Evolutionary conservation across 2,888 invertebrate species (phyloP).

Genomic region (Epinotia bilunana): DNA sequence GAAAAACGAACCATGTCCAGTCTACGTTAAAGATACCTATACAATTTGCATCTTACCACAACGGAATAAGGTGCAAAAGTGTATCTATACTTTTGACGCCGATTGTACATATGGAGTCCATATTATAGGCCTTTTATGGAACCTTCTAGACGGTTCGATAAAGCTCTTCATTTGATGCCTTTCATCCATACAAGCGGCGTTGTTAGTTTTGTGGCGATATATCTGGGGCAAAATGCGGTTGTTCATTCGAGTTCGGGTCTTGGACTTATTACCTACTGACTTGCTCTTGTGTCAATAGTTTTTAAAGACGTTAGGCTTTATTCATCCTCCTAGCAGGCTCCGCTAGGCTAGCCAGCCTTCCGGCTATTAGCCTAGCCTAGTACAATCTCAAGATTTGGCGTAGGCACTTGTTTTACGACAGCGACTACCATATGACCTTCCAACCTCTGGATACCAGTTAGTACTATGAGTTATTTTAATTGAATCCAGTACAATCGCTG

Average conservation of each 20-base stretch:
- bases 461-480: conserved; percentile 16
- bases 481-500: conserved; percentile 6
- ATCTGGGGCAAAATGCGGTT: conserved; percentile 7
- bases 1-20: not conserved
- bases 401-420: too few species aligned
- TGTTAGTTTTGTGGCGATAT: conserved; percentile 31
- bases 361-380: too few species aligned
- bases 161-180: conserved; percentile 33
- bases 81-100: too few species aligned
- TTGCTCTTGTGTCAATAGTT: not conserved
- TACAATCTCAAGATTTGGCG: too few species aligned
- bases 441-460: not conserved
- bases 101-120: not conserved
- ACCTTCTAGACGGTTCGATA: conserved; percentile 15
- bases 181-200: conserved; percentile 34
- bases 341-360: too few species aligned
- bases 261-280: not conserved
- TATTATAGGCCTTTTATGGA: not conserved
- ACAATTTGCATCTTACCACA: too few species aligned
- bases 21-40: too few species aligned
- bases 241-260: not conserved
- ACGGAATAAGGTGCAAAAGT: too few species aligned
- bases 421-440: too few species aligned
- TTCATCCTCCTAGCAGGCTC: too few species aligned
- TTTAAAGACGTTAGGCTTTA: not conserved